These are phyloP conservation scores for Echinarachnius parma DNA, from an alignment of 53 echinoderm and acorn worm genomes.

Conservation along the genomic window DNA sequence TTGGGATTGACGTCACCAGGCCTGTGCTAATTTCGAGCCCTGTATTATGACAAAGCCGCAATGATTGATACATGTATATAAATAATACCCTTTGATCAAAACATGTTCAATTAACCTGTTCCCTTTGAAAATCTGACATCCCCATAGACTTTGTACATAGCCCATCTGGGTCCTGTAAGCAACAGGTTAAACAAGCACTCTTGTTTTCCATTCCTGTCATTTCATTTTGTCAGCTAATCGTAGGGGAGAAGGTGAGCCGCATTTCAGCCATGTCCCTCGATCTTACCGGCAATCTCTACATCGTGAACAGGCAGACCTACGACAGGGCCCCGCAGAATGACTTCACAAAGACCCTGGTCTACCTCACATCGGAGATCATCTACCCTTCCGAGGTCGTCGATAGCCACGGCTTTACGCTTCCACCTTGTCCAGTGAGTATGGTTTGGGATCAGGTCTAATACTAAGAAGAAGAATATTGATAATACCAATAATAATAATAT, in stretches of 20 bases:
- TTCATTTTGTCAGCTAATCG: neutral
- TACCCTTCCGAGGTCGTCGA: neutral
- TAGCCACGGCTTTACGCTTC: neutral
- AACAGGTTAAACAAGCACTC: neutral
- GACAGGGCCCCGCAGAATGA: neutral
- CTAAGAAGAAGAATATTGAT: too few species aligned
- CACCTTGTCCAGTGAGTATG: neutral
- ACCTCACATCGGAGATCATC: neutral
- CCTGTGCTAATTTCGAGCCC: too few species aligned
- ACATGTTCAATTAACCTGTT: too few species aligned
- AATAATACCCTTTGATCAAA: too few species aligned
- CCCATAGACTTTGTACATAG: too few species aligned
- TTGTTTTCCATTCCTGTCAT: neutral
- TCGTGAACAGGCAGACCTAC: neutral
- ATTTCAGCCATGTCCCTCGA: slow-evolving; percentile 1
- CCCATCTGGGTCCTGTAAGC: too few species aligned
- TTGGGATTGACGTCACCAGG: too few species aligned
- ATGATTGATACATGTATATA: too few species aligned
- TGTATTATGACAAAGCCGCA: too few species aligned
- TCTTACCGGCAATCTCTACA: neutral
- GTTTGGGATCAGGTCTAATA: too few species aligned
- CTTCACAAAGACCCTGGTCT: neutral
- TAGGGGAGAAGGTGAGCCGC: neutral
- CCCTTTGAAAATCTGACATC: too few species aligned
- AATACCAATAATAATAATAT: too few species aligned